Base-by-base conservation (phyloP, 1,140 invertebrate genomes). In the Caenorhabditis brenneri region DNA sequence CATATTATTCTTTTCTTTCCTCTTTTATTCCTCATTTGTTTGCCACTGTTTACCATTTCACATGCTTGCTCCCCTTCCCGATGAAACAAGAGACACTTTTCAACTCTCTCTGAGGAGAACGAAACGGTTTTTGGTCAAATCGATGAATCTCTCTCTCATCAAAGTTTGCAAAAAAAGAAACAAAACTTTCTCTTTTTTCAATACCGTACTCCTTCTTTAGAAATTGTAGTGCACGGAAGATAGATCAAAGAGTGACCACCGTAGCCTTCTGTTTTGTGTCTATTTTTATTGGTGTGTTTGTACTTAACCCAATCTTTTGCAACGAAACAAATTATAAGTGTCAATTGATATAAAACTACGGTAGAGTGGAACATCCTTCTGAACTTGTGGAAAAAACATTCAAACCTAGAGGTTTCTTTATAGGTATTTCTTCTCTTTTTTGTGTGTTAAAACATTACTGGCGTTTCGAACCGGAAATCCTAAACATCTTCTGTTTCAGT, bases 31-130 rank as follows among this genome's bases (percentile, higher is more conserved):
- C 12, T 19, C 53, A 33, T 65, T 65, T 65, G 58, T 65, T 65
- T 65, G 58, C 58, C 16, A 33, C 58, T 36, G 58, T 65, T 55
- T 55, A 55, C 53, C 53, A 27, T 55, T 55, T 65, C 58, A 65
- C 58, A 65, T 65, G 58, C 58, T 65, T 65, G 58, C 58, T 65
- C 58, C 58, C 24, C 48, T 51, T 55, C 27, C 24, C 6, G 53
- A 33, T 36, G 29, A 65, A 65, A 65, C 58, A 33, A 65, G 31
- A 65, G 31, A 65, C 58, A 65, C 31, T 65, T 65, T 51, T n/a
- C n/a, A 2, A 1, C 4, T n/a, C n/a, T 1, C 19, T 51, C 9
- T 2, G 5, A 7, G 7, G 53, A 27, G 22, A 55, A n/a, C n/a
- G 24, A 55, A 33, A 33, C 29, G 29, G 31, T 65, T 65, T 19